phyloP scores from a whole-genome alignment of 2,888 invertebrate species.

The Melanostoma scalare region DNA sequence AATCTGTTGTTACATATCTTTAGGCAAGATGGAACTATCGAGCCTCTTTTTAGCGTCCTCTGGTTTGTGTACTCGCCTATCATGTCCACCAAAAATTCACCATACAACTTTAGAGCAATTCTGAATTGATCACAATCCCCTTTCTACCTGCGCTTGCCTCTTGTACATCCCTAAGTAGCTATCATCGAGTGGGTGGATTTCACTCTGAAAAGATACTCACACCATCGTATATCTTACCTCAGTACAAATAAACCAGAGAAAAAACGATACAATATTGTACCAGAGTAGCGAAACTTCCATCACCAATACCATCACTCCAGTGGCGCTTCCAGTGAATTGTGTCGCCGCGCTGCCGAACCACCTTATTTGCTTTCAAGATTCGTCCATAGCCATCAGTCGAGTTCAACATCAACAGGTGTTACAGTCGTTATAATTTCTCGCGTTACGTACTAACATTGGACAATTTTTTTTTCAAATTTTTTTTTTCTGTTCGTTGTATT shows the following conservation, averaged over 20 bases:
- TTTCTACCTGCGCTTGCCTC: conserved; percentile 28
- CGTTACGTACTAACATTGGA: conserved; percentile 63
- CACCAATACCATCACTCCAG: conserved; percentile 45
- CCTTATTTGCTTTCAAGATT: conserved; percentile 70
- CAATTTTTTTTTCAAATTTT: conserved; percentile 20
- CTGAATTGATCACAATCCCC: conserved; percentile 31
- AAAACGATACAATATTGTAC: conserved; percentile 27
- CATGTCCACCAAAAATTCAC: neutral
- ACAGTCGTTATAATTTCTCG: conserved; percentile 73
- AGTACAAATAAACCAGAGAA: neutral
- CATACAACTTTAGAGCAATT: conserved; percentile 20
- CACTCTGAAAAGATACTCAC: conserved; percentile 28
- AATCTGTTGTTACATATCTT: too few relatives aligned
- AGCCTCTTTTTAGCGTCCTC: too few relatives aligned
- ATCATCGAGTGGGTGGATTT: conserved; percentile 53
- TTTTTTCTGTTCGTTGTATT: conserved; percentile 30
- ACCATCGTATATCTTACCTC: conserved; percentile 24
- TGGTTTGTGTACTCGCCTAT: neutral
- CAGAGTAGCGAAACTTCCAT: conserved; percentile 28
- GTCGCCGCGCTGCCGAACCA: conserved; percentile 47
- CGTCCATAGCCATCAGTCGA: conserved; percentile 75
- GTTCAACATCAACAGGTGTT: conserved; percentile 77
- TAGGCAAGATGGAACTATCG: too few relatives aligned
- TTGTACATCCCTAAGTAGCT: neutral
- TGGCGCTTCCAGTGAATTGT: conserved; percentile 58